Evolutionary conservation across 1,140 invertebrate genomes (phyloP), one percentile per base, ranked within the genome.

Genomic region (Prorops nasuta): DNA sequence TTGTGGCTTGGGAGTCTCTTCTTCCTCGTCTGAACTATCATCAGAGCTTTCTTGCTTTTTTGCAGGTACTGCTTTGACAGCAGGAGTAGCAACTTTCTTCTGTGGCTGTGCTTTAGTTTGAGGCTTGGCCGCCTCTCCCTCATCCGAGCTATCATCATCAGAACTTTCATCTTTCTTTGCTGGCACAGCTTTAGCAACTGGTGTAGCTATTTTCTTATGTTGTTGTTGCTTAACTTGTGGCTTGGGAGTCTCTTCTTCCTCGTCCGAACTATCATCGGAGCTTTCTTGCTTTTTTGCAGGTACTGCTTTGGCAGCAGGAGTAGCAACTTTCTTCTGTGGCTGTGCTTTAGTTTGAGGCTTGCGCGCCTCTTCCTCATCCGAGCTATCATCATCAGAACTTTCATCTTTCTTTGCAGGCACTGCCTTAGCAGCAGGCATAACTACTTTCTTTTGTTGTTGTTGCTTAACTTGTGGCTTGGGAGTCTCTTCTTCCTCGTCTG

Each of bases 141-240:
- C 77, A 12, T 77, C 73, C 17, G 63, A 66, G 0, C 69, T 74
- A 45, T 60, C 64, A 6, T 75, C 71, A 3, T 79, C 78, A n/a
- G 71, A 74, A 37, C 68, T 75, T 2, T 71, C 72, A 42, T 76
- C 64, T 55, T 80, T 76, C 19, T 79, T 77, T 16, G 41, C 16
- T 7, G 31, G 16, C n/a, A 9, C 12, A 34, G 20, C 22, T 58
- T 60, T 37, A 36, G 56, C 18, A 46, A 54, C 56, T 38, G 52
- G 34, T 49, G 49, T 42, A 17, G 20, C 24, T n/a, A 4, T n/a
- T 21, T 22, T 12, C 24, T 41, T 20, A 7, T 12, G 19, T 28
- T 6, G 4, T 6, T 4, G 24, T 10, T 4, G 7, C 18, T 51
- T 44, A 43, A 54, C 44, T 3, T 40, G 35, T 18, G 18, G 37